Percentiles rank a stretch among this genome's conserved stretches.
Conservation (phyloP, 2,113 vertebrate species). For the Alouatta palliata region DNA sequence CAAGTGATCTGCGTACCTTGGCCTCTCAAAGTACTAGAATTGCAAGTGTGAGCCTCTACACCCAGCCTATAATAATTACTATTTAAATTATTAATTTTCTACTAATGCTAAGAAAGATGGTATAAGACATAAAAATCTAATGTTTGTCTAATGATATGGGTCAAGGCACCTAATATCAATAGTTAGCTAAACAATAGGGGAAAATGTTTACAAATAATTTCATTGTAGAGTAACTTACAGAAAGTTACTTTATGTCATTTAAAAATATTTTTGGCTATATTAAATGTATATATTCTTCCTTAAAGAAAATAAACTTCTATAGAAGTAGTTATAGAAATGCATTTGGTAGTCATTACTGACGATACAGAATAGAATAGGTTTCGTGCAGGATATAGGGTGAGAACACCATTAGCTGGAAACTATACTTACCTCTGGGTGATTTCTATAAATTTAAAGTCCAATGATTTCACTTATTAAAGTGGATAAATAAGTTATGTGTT, state of each 20-base stretch:
- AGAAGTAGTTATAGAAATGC: neutral
- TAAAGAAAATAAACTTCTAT: neutral
- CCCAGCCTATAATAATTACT: neutral
- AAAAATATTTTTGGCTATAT: neutral
- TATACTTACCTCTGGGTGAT: neutral
- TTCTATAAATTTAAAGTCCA: constrained; percentile 12
- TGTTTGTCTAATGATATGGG: neutral
- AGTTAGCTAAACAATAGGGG: constrained; percentile 5
- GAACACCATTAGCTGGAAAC: neutral
- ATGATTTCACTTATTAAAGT: constrained; percentile 1
- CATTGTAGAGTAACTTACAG: neutral
- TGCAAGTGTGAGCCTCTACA: too few relatives aligned
- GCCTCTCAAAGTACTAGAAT: too few relatives aligned
- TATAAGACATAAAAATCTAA: neutral
- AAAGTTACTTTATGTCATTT: constrained; percentile 6
- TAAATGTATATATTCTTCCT: neutral
- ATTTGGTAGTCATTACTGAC: neutral
- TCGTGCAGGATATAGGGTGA: neutral
- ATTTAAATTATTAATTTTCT: constrained; percentile 7
- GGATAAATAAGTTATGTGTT: neutral
- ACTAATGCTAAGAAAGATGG: neutral
- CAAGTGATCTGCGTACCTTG: too few relatives aligned
- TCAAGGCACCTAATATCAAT: neutral
- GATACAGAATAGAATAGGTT: neutral
- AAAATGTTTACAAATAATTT: neutral